Evolutionary conservation across 2,113 vertebrate species (phyloP).

Genomic region (Onychorhynchus coronatus): DNA sequence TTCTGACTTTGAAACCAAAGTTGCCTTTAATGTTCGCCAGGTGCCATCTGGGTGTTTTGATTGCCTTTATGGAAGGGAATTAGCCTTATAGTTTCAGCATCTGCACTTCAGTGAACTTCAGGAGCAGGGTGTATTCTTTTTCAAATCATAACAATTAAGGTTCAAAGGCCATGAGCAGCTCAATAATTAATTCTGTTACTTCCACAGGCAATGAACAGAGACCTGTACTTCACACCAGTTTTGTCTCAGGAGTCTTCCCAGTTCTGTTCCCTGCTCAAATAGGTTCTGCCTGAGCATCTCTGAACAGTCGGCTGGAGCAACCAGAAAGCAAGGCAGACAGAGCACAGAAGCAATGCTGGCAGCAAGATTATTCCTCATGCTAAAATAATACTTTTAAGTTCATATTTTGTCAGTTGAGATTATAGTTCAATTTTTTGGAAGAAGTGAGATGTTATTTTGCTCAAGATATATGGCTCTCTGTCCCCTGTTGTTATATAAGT

Average conservation of each 20-base stretch:
- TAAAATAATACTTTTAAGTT: neutral
- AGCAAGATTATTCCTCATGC: neutral
- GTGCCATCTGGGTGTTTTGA: slow-evolving; percentile 54
- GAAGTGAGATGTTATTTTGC: neutral
- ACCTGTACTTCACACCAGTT: neutral
- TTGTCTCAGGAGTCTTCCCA: neutral
- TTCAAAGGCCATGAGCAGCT: slow-evolving; percentile 54
- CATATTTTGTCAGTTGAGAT: slow-evolving; percentile 10
- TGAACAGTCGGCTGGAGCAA: neutral
- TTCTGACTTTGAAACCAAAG: slow-evolving; percentile 69
- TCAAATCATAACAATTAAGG: slow-evolving; percentile 35
- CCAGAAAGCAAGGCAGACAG: fast-evolving
- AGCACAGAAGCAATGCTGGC: neutral
- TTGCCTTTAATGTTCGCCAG: slow-evolving; percentile 69
- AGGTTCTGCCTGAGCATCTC: neutral
- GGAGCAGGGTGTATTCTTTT: slow-evolving; percentile 23
- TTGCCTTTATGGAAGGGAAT: slow-evolving; percentile 57
- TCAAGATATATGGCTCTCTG: neutral
- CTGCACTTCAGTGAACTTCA: slow-evolving; percentile 29
- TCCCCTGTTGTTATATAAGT: neutral
- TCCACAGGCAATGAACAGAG: neutral
- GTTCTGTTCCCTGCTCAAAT: neutral
- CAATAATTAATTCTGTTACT: slow-evolving; percentile 25
- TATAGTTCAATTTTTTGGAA: neutral
- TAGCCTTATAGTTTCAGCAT: slow-evolving; percentile 30